Percentiles rank a stretch among this genome's conserved stretches.
phyloP scores from a whole-genome alignment of 2,888 invertebrate species.

The Neoscelio sp. region DNA sequence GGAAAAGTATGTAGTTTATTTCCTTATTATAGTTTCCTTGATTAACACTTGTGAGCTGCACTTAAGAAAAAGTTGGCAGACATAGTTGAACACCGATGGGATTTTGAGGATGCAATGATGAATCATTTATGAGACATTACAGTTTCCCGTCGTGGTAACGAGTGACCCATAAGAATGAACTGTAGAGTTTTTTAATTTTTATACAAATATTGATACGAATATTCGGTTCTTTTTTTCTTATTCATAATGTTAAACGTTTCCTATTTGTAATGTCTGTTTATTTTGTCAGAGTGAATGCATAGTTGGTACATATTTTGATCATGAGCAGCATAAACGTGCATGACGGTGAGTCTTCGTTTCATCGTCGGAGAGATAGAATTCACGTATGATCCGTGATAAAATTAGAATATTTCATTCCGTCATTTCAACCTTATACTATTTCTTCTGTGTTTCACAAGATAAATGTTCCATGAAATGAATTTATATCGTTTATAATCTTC shows the following conservation, averaged over 20 bases:
- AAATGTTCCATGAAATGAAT: constrained; percentile 12
- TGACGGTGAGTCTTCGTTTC: constrained; percentile 60
- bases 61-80: too few relatives aligned
- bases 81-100: too few relatives aligned
- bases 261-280: constrained; percentile 54
- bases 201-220: background rate
- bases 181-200: too few relatives aligned
- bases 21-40: too few relatives aligned
- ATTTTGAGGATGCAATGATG: too few relatives aligned
- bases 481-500: background rate
- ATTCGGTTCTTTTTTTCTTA: constrained; percentile 38
- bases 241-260: background rate
- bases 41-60: too few relatives aligned
- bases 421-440: constrained; percentile 15
- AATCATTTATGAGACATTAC: too few relatives aligned
- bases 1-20: too few relatives aligned
- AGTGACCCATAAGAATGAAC: too few relatives aligned
- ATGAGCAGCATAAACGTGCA: constrained; percentile 57
- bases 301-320: constrained; percentile 56
- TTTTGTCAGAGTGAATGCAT: constrained; percentile 60
- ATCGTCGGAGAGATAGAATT: constrained; percentile 35
- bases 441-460: constrained; percentile 1
- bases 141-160: too few relatives aligned
- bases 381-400: constrained; percentile 53
- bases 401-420: constrained; percentile 40